Percentiles rank a stretch among this genome's conserved stretches.
Evolutionary conservation across 2,113 vertebrate species (phyloP).

Genomic region (Corythaixoides concolor): DNA sequence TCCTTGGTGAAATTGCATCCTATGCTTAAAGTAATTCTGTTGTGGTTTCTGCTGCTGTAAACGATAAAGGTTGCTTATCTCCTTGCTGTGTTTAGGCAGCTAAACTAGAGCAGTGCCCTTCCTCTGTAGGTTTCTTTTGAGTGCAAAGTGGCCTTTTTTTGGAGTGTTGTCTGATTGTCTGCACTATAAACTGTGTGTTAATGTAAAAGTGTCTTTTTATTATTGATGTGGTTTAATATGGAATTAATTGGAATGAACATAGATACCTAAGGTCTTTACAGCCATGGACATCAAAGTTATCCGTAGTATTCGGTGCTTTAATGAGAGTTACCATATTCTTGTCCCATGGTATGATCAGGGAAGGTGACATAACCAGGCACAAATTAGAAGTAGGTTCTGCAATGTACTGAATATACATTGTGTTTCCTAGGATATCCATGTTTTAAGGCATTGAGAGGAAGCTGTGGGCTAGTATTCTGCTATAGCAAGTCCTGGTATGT

Average conservation of each 20-base stretch:
- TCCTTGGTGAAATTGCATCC: background rate
- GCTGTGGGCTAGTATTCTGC: background rate
- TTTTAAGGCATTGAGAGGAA: background rate
- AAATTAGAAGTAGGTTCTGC: background rate
- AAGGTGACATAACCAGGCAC: background rate
- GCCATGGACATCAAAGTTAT: background rate
- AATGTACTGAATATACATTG: background rate
- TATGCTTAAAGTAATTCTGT: background rate
- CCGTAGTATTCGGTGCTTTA: background rate
- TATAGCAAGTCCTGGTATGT: background rate
- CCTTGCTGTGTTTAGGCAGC: background rate
- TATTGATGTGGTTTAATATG: background rate
- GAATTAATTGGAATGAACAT: background rate
- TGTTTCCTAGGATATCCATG: background rate
- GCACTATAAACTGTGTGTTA: background rate
- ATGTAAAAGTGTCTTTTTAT: background rate
- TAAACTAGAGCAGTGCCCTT: background rate
- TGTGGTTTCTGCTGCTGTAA: background rate
- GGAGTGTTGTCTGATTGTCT: background rate
- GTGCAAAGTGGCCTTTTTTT: background rate
- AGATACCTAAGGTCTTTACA: background rate
- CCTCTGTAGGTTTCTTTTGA: background rate
- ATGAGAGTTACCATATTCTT: rapidly evolving
- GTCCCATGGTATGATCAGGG: background rate
- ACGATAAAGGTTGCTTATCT: background rate